Evolutionary conservation across 2,797 vertebrate genomes (phyloP).

Genomic region (Peromyscus attwateri): DNA sequence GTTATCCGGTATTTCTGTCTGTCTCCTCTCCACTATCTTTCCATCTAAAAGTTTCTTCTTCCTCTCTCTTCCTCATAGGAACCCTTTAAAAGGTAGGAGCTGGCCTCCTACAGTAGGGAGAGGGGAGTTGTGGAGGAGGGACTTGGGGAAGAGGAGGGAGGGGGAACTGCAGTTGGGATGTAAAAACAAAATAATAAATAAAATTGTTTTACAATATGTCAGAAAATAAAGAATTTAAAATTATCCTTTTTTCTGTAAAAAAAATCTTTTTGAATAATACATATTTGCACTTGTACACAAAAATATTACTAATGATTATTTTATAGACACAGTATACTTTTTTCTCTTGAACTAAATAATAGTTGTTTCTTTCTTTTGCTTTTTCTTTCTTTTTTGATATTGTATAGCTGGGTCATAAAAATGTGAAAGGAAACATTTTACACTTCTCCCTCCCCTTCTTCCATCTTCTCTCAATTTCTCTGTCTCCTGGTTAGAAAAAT

Average conservation of each 20-base stretch:
- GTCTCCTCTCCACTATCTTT: too few species aligned
- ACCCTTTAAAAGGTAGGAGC: too few species aligned
- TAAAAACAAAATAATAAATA: not conserved
- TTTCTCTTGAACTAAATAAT: not conserved
- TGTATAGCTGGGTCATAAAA: not conserved
- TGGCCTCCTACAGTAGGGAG: too few species aligned
- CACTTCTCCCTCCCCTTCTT: too few species aligned
- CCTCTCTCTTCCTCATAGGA: too few species aligned
- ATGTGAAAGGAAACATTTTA: not conserved
- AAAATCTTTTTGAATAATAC: not conserved
- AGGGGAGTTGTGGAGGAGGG: not conserved
- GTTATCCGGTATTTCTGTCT: too few species aligned
- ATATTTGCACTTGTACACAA: not conserved
- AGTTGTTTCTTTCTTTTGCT: not conserved
- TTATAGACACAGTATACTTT: not conserved
- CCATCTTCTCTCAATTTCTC: not conserved
- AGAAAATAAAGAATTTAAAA: not conserved
- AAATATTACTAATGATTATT: constrained; percentile 11
- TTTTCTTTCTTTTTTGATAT: not conserved
- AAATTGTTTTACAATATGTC: not conserved
- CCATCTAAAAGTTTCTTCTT: too few species aligned
- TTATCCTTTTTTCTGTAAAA: not conserved
- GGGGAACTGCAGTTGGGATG: not conserved
- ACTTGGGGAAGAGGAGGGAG: not conserved
- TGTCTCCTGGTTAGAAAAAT: not conserved